Evolutionary conservation across 2,888 invertebrate species (phyloP).

Genomic region (Quadriops clusia): DNA sequence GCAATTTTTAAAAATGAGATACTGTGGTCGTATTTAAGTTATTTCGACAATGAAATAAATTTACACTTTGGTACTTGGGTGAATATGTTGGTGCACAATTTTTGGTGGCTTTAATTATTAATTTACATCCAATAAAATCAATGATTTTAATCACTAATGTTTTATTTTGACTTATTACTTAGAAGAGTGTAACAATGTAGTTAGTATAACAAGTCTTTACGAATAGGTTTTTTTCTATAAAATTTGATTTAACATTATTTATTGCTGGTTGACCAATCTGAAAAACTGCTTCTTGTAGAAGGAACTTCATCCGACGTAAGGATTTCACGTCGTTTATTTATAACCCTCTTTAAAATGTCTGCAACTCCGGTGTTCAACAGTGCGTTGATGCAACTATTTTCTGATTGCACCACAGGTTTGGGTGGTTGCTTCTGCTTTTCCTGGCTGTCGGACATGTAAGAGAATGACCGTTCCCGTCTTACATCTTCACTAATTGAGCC

Average conservation of each 20-base stretch:
- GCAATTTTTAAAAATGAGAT: no score
- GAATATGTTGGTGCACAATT: no score
- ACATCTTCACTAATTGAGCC: constrained; percentile 28
- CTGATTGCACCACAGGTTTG: constrained; percentile 22
- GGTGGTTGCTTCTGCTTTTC: constrained; percentile 28
- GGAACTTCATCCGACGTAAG: constrained; percentile 25
- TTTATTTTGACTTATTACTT: no score
- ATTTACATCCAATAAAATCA: no score
- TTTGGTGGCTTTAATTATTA: no score
- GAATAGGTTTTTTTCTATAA: no score
- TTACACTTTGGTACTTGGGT: no score
- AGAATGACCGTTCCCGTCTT: constrained; percentile 28
- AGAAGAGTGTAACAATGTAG: no score
- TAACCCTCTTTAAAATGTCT: constrained; percentile 34
- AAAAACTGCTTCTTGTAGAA: constrained; percentile 28
- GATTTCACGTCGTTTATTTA: constrained; percentile 32
- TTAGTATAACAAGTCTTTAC: no score
- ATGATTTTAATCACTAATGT: no score
- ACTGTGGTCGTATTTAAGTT: no score
- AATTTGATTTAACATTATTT: constrained; percentile 13
- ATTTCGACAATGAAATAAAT: no score
- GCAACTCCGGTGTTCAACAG: constrained; percentile 32
- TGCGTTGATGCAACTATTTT: constrained; percentile 35
- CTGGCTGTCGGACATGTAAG: constrained; percentile 26
- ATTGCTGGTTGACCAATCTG: constrained; percentile 29